Conservation (phyloP, 1,140 invertebrate species). For the Drosophila tani region DNA sequence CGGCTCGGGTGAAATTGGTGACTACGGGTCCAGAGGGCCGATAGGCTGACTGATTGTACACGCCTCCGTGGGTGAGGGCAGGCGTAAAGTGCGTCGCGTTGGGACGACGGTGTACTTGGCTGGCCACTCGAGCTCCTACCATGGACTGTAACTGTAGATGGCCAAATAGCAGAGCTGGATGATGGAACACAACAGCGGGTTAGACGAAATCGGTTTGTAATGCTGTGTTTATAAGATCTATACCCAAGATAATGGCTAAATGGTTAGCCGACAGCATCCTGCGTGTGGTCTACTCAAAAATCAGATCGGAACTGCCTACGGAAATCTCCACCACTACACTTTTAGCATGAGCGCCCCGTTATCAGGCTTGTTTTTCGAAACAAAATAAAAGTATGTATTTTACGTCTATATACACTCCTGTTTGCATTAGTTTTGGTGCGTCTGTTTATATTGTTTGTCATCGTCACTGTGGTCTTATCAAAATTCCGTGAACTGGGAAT, state of each 20-base stretch:
- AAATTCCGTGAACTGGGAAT: constrained; percentile 9
- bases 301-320: constrained; percentile 43
- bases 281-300: constrained; percentile 21
- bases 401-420: not conserved
- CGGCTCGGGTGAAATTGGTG: constrained; percentile 6
- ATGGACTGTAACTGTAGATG: constrained; percentile 25
- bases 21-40: not conserved
- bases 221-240: not conserved
- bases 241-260: constrained; percentile 49
- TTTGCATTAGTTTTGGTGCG: constrained; percentile 1
- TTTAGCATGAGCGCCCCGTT: constrained; percentile 16
- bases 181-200: not conserved
- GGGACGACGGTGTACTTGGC: not conserved
- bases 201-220: not conserved
- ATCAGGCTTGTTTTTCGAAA: constrained; percentile 34
- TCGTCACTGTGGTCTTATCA: constrained; percentile 32
- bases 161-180: constrained; percentile 42
- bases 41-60: constrained; percentile 19
- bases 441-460: constrained; percentile 34
- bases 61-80: constrained; percentile 21
- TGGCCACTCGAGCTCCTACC: constrained; percentile 1
- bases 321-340: not conserved
- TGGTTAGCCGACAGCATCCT: constrained; percentile 52
- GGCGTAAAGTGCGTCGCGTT: constrained; percentile 43
- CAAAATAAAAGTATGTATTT: not conserved